Evolutionary conservation across 2,797 vertebrate species (phyloP).

Genomic region (Psittacula echo): DNA sequence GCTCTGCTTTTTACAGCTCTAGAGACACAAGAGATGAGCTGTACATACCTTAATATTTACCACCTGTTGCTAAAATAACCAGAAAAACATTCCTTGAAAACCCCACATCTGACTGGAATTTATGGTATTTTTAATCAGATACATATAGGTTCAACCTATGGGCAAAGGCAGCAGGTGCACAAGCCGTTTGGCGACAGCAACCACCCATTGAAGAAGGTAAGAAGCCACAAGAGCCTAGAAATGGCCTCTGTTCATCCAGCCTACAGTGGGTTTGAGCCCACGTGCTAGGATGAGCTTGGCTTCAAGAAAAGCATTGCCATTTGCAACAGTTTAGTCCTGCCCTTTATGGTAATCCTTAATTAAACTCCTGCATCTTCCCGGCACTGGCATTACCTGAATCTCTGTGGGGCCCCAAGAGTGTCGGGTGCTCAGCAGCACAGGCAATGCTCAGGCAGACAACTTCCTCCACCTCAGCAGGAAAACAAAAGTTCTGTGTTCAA

Average conservation of each 20-base stretch:
- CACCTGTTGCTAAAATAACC: slow-evolving; percentile 20
- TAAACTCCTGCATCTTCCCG: neutral
- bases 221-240: neutral
- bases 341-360: neutral
- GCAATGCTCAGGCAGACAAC: neutral
- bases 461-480: neutral
- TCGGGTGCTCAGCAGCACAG: neutral
- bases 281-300: neutral
- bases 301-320: neutral
- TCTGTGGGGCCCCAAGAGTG: neutral
- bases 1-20: neutral
- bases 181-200: neutral
- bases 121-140: slow-evolving; percentile 36
- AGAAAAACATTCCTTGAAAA: slow-evolving; percentile 34
- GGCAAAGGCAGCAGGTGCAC: neutral
- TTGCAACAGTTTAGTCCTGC: neutral
- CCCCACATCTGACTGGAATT: slow-evolving; percentile 30
- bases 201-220: rapidly evolving
- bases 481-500: neutral
- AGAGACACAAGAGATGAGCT: neutral
- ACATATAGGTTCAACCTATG: neutral
- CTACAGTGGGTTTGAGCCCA: neutral
- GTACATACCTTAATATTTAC: neutral
- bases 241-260: neutral
- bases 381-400: neutral